Percentiles rank a stretch among this genome's conserved stretches.
These are phyloP conservation scores for Piscicola geometra DNA, from an alignment of 2,888 invertebrate species.

Conservation along the genomic window DNA sequence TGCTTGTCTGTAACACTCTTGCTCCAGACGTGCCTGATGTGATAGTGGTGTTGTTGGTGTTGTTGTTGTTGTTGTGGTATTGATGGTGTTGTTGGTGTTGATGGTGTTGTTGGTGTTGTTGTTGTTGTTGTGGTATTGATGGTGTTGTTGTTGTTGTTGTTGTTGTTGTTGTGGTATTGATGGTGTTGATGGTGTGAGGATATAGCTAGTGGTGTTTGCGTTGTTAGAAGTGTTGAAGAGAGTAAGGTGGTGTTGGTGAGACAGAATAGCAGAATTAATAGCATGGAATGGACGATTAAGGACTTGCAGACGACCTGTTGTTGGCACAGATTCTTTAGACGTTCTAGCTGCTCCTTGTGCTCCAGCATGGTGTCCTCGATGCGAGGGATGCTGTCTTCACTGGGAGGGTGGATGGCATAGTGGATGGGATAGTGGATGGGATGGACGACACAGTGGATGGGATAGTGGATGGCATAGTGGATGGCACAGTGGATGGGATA, in stretches of 20 bases:
- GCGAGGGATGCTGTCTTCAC: constrained; percentile 83
- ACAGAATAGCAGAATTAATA: not conserved
- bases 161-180: too few relatives aligned
- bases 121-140: too few relatives aligned
- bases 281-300: not conserved
- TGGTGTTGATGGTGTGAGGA: too few relatives aligned
- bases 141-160: too few relatives aligned
- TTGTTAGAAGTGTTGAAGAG: too few relatives aligned
- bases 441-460: not conserved
- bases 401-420: constrained; percentile 54
- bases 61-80: constrained; percentile 60
- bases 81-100: too few relatives aligned
- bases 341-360: constrained; percentile 62
- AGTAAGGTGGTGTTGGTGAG: not conserved
- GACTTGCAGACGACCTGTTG: constrained; percentile 44
- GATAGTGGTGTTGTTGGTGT: constrained; percentile 64
- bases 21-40: constrained; percentile 46
- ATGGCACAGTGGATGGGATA: not conserved
- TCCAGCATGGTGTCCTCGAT: constrained; percentile 71
- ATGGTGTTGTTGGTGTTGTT: too few relatives aligned
- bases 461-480: not conserved
- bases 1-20: constrained; percentile 17
- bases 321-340: constrained; percentile 63
- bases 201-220: too few relatives aligned
- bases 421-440: not conserved